phyloP scores from a whole-genome alignment of 2,113 vertebrate species.

The Pao palembangensis region DNA sequence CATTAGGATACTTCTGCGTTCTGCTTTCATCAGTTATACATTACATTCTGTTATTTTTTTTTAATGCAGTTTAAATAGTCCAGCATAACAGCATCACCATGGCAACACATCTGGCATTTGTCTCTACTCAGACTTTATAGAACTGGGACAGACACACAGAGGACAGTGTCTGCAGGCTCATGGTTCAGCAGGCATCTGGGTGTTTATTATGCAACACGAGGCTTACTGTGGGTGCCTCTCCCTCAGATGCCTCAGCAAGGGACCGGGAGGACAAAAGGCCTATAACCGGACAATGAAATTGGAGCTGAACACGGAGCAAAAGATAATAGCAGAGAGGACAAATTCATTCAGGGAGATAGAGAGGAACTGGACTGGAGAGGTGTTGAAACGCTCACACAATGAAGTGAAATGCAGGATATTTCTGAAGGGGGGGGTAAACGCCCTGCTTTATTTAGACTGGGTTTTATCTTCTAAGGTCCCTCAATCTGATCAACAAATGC shows the following conservation, averaged over 20 bases:
- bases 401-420: no score
- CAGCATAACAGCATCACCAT: slow-evolving; percentile 16
- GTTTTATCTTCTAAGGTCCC: no score
- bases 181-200: slow-evolving; percentile 26
- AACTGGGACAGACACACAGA: slow-evolving; percentile 25
- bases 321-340: neutral
- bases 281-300: slow-evolving; percentile 43
- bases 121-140: slow-evolving; percentile 25
- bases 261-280: slow-evolving; percentile 35
- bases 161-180: slow-evolving; percentile 22
- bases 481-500: no score
- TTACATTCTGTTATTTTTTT: neutral
- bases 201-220: slow-evolving; percentile 66
- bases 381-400: no score
- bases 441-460: no score
- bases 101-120: slow-evolving; percentile 21
- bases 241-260: slow-evolving; percentile 20
- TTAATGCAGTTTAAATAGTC: no score
- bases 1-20: neutral
- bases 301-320: slow-evolving; percentile 3
- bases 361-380: slow-evolving; percentile 3
- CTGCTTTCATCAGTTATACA: neutral
- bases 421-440: no score
- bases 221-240: slow-evolving; percentile 32
- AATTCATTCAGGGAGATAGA: slow-evolving; percentile 4